Evolutionary conservation across 2,113 vertebrate genomes (phyloP).

Genomic region (mouse (Mus musculus)): GRCm39 chr2:62212001-62212500

Average conservation of each 20-base stretch:
- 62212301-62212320: neutral
- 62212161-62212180: neutral
- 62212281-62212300: neutral
- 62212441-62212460: neutral
- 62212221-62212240: neutral
- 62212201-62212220: neutral
- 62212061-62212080: neutral
- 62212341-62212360: neutral
- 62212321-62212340: neutral
- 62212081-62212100: neutral
- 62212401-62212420: neutral
- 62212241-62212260: neutral
- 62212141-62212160: neutral
- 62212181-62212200: neutral
- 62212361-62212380: neutral
- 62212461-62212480: neutral
- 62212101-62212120: neutral
- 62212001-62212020: neutral
- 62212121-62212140: neutral
- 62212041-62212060: neutral
- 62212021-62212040: neutral
- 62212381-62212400: neutral
- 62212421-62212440: neutral
- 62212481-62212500: conserved; percentile 22
- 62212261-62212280: neutral